Evolutionary conservation across 2,797 vertebrate species (phyloP).

Genomic region (Falco naumanni): DNA sequence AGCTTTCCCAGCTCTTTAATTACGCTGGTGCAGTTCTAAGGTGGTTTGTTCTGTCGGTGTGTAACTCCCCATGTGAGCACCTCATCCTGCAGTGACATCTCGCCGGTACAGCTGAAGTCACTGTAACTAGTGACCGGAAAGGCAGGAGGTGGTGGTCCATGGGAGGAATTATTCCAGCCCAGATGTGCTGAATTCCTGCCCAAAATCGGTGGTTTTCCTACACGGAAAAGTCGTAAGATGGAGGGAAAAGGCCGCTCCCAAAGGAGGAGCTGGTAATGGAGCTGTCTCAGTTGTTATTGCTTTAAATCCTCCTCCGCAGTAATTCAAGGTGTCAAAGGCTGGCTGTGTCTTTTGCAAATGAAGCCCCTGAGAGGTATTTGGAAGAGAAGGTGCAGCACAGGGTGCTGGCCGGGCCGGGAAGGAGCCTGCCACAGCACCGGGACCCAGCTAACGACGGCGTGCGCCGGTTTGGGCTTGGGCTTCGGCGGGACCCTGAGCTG

Average conservation of each 20-base stretch:
- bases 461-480: neutral
- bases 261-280: slow-evolving; percentile 34
- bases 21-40: neutral
- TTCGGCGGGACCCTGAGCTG: neutral
- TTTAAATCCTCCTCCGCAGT: slow-evolving; percentile 2
- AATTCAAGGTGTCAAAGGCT: neutral
- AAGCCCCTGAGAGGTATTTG: neutral
- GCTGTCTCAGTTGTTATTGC: neutral
- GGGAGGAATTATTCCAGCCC: neutral
- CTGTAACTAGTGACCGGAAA: neutral
- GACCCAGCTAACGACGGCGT: neutral
- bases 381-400: neutral
- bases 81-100: neutral
- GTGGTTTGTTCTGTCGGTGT: neutral
- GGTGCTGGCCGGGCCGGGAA: neutral
- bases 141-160: neutral
- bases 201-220: neutral
- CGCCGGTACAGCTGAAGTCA: rapidly evolving
- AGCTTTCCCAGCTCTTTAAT: neutral
- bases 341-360: neutral
- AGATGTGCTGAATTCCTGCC: neutral
- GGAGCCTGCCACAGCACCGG: neutral
- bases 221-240: rapidly evolving
- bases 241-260: slow-evolving; percentile 22
- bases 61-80: neutral